Percentiles rank a stretch among this genome's conserved stretches.
Conservation (phyloP, 2,113 vertebrate genomes). For the Pangasianodon gigas region DNA sequence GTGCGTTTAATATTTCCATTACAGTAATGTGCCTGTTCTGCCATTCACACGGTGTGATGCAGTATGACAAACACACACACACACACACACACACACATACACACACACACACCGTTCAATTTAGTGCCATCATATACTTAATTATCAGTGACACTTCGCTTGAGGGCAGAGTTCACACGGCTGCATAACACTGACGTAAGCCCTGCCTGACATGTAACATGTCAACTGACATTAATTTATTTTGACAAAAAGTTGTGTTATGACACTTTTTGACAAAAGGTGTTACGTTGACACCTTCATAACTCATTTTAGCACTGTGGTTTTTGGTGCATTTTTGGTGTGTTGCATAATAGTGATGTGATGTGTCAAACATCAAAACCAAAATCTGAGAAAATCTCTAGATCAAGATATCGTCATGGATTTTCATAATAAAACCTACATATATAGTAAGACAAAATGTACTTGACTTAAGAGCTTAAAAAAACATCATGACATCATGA, state of each 20-base stretch:
- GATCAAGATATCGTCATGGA: background rate
- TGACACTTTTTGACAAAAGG: background rate
- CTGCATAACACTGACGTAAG: background rate
- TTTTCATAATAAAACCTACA: background rate
- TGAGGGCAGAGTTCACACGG: background rate
- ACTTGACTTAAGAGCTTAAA: background rate
- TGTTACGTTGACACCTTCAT: background rate
- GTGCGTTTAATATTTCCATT: conserved; percentile 3
- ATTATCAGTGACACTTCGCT: background rate
- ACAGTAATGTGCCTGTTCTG: background rate
- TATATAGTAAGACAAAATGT: background rate
- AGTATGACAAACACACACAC: background rate
- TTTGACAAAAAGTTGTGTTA: background rate
- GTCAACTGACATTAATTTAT: too few species aligned
- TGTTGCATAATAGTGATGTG: background rate
- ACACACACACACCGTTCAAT: conserved; percentile 7
- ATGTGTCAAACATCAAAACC: background rate
- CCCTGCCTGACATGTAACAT: background rate
- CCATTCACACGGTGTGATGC: background rate
- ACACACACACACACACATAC: conserved; percentile 3
- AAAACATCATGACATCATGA: too few species aligned
- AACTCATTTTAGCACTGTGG: background rate
- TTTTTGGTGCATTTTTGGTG: too few species aligned
- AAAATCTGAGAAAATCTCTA: too few species aligned
- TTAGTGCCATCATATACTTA: background rate